phyloP scores from a whole-genome alignment of 2,888 invertebrate genomes.

The Unio pictorum region DNA sequence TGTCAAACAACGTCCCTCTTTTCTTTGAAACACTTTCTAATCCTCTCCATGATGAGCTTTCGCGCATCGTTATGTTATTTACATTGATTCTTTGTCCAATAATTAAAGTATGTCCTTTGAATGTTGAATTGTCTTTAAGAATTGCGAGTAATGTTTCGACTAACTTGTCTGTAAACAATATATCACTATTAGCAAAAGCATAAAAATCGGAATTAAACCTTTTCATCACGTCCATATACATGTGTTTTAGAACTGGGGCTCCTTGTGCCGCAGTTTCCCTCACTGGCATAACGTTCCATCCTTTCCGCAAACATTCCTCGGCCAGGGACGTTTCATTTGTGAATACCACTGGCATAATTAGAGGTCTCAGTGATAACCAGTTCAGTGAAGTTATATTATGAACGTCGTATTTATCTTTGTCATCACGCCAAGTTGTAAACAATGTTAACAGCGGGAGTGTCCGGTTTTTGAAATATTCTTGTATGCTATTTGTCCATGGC shows the following conservation, averaged over 20 bases:
- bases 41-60: slow-evolving; percentile 3
- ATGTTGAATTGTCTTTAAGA: background rate
- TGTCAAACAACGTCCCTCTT: slow-evolving; percentile 18
- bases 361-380: slow-evolving; percentile 21
- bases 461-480: too few relatives aligned
- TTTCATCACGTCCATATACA: slow-evolving; percentile 25
- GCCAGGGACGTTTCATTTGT: slow-evolving; percentile 3
- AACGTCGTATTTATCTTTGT: too few relatives aligned
- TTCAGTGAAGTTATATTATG: slow-evolving; percentile 20
- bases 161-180: slow-evolving; percentile 22
- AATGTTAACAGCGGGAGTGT: too few relatives aligned
- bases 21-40: slow-evolving; percentile 6
- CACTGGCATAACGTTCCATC: slow-evolving; percentile 9
- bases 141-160: slow-evolving; percentile 5
- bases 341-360: slow-evolving; percentile 18
- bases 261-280: background rate
- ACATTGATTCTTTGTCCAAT: slow-evolving; percentile 21
- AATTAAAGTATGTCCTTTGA: slow-evolving; percentile 9
- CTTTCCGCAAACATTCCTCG: slow-evolving; percentile 2
- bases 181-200: slow-evolving; percentile 34
- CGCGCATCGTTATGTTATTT: slow-evolving; percentile 6
- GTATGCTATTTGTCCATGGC: too few relatives aligned
- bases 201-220: slow-evolving; percentile 18
- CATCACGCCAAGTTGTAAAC: too few relatives aligned
- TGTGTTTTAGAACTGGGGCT: slow-evolving; percentile 23